phyloP scores from a whole-genome alignment of 2,888 invertebrate species.

The Odontocolon sp. region DNA sequence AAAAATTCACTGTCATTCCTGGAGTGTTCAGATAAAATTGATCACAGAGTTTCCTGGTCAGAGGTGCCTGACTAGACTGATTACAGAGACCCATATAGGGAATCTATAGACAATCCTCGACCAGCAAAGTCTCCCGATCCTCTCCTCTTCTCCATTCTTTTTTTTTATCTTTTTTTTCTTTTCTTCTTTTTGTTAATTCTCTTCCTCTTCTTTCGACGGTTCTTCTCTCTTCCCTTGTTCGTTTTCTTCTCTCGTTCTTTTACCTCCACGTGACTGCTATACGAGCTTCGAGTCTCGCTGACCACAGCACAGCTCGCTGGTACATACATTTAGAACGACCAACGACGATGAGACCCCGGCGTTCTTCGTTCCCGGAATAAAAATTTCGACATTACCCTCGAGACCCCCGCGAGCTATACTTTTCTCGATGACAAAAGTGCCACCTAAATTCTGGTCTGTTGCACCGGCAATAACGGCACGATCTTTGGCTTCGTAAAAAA shows the following conservation, averaged over 20 bases:
- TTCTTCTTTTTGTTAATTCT: neutral
- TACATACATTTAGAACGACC: slow-evolving; percentile 10
- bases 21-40: slow-evolving; percentile 7
- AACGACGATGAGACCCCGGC: neutral
- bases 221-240: slow-evolving; percentile 14
- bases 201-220: slow-evolving; percentile 2
- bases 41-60: slow-evolving; percentile 16
- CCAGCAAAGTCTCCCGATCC: neutral
- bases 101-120: neutral
- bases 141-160: neutral
- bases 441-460: slow-evolving; percentile 47
- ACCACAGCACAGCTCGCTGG: neutral
- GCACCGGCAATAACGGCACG: slow-evolving; percentile 25
- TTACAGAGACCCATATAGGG: neutral
- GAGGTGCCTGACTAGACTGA: slow-evolving; percentile 19
- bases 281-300: slow-evolving; percentile 44
- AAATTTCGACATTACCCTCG: slow-evolving; percentile 45
- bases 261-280: slow-evolving; percentile 19
- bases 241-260: slow-evolving; percentile 2
- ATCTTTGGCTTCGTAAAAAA: slow-evolving; percentile 1
- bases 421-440: slow-evolving; percentile 52
- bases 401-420: slow-evolving; percentile 38
- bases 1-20: slow-evolving; percentile 18
- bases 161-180: neutral
- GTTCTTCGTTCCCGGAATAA: slow-evolving; percentile 26